A percentile compares a stretch with the other conserved stretches of the same genome.
These are phyloP conservation scores for Berghia stephanieae DNA, from an alignment of 1,140 invertebrate species.

Conservation along the genomic window DNA sequence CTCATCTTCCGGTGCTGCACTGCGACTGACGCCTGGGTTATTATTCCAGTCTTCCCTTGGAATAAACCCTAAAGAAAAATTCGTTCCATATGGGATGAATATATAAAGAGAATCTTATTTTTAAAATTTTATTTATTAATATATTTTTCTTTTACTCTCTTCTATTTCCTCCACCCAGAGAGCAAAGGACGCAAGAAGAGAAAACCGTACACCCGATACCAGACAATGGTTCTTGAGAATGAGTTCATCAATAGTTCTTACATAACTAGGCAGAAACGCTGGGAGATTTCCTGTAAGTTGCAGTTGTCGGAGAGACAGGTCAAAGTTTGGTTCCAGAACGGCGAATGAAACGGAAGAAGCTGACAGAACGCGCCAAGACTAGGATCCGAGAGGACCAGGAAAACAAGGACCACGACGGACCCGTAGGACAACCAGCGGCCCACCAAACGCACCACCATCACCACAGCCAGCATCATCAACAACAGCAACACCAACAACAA, in stretches of 20 bases:
- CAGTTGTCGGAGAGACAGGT: slow-evolving; percentile 89
- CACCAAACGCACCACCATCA: no score
- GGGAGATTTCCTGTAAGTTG: slow-evolving; percentile 89
- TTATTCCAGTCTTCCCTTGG: no score
- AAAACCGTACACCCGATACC: slow-evolving; percentile 95
- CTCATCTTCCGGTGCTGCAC: no score
- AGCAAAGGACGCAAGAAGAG: slow-evolving; percentile 68
- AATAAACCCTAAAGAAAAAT: no score
- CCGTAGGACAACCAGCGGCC: no score
- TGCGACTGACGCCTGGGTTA: no score
- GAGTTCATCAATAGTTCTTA: slow-evolving; percentile 76
- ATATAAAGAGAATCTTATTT: no score
- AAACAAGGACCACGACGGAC: slow-evolving; percentile 34
- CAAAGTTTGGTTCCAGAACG: slow-evolving; percentile 84
- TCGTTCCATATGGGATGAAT: no score
- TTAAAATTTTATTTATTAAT: no score
- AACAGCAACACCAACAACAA: no score
- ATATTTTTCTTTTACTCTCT: no score
- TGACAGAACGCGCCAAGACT: slow-evolving; percentile 32
- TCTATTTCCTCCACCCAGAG: slow-evolving; percentile 50
- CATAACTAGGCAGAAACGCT: slow-evolving; percentile 77
- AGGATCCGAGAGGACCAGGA: slow-evolving; percentile 37
- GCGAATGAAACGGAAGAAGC: slow-evolving; percentile 98
- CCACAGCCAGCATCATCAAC: no score
- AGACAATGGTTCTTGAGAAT: slow-evolving; percentile 74